Percentiles rank a stretch among this genome's conserved stretches.
phyloP scores from a whole-genome alignment of 2,888 invertebrate species.

The Polylopha cassiicola region DNA sequence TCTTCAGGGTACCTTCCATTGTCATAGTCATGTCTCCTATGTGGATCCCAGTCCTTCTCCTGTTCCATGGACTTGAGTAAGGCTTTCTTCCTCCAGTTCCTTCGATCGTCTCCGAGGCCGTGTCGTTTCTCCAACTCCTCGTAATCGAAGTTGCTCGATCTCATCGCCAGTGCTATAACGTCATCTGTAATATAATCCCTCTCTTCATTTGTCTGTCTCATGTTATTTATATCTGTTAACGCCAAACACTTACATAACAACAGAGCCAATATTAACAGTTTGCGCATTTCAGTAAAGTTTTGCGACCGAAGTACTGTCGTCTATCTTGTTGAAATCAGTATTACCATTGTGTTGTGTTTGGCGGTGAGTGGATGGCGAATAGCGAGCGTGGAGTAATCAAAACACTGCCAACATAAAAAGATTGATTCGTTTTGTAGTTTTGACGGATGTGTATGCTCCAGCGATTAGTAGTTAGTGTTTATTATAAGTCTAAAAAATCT shows the following conservation, averaged over 20 bases:
- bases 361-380: too few relatives aligned
- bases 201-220: too few relatives aligned
- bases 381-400: too few relatives aligned
- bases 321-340: too few relatives aligned
- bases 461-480: too few relatives aligned
- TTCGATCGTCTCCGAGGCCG: constrained; percentile 50
- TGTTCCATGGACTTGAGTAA: constrained; percentile 43
- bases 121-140: constrained; percentile 57
- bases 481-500: too few relatives aligned
- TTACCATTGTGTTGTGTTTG: too few relatives aligned
- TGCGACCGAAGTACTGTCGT: neutral
- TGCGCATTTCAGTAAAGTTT: constrained; percentile 47
- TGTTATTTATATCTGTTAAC: constrained; percentile 1
- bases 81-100: constrained; percentile 61
- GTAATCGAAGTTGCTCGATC: constrained; percentile 53
- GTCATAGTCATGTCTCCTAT: constrained; percentile 49
- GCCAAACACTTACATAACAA: constrained; percentile 55
- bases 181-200: constrained; percentile 51
- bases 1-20: constrained; percentile 48
- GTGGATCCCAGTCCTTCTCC: constrained; percentile 49
- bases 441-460: too few relatives aligned
- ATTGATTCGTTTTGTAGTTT: too few relatives aligned
- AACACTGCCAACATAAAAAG: too few relatives aligned
- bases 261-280: constrained; percentile 55
- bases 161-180: constrained; percentile 44